Evolutionary conservation across 92 coral and sea anemone genomes (phyloP), one percentile per base, ranked within the genome.

Genomic region (Metridium senile): DNA sequence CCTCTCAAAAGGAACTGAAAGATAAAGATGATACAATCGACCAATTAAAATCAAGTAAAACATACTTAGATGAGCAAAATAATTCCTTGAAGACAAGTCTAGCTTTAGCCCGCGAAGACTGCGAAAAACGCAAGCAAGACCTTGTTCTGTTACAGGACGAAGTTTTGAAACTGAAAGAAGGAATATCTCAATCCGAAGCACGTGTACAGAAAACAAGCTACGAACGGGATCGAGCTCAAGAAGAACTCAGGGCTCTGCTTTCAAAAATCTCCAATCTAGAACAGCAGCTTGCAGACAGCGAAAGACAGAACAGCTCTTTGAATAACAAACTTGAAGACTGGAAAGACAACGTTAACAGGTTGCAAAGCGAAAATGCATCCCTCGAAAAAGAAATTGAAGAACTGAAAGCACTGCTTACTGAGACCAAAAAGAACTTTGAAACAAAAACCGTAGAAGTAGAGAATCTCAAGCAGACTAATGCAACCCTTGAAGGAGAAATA

Each of bases 121-220:
- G 89, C 47, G 89, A 89, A 56, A 81, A 89, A 31, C 81, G 93
- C 61, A 95, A 95, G 66, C 89, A 93, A 39, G 97, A 89, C 30
- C 90, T 93, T 58, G 81, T 82, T 30, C 93, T 87, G 26, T 81
- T 91, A 29, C 98, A 92, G 68, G 82, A 92, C 63, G 97, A 95
- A 58, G 87, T 92, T 49, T 80, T 95, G 31, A 75, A 86, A 59
- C 59, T 89, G 33, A 90, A 88, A 84, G 87, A 82, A 31, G 87
- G 72, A 25, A 61, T 80, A 1, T 68, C 92, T 32, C 90, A 85
- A 11, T 79, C 85, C 25, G 97, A 91, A 45, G 82, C 90, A 18
- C 90, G 94, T 46, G 79, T 86, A 61, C 91, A 87, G 70, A 91
- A 83, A 79, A 79, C 83, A 11, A 81, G 79, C 49, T 91, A 84